Base-by-base conservation (phyloP, 2,113 vertebrate species). In the Pseudorectes ferrugineus region DNA sequence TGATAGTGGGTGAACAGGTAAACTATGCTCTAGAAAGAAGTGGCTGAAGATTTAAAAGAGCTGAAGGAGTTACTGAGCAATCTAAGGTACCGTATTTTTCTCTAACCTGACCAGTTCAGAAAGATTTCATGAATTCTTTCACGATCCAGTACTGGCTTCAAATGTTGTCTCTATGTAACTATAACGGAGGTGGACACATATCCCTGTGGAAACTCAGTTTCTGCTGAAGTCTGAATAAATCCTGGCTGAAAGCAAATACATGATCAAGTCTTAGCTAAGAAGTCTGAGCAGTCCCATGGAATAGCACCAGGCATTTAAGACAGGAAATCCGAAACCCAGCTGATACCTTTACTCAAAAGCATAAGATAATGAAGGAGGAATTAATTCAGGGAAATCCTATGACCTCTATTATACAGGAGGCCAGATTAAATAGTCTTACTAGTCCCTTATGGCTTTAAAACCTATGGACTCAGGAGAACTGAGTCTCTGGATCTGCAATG, bases 181-280 rank as follows among this genome's bases (percentile, higher is more conserved):
- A 3, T 5, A 25, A 62, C 1, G 4, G 15, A 79, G 5, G 58
- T 59, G 20, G 42, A 70, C 19, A 35, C 0, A 0, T 23, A 38
- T 2, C 3, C 9, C 13, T 12, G 11, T 17, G 26, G 11, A 75
- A 90, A 17, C 33, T 36, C 13, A 71, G 18, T 42, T 92, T 85
- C 51, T 73, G 33, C 17, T 66, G 11, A 79, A 76, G 31, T 26
- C 21, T 46, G 6, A n/a, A 45, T 7, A 67, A 29, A 28, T 67
- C 76, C 35, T 33, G 5, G 4, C 43, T 71, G 46, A 92, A 85
- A 88, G 52, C 4, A 79, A 93, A 83, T 23, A 38, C 6, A 9
- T 10, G 10, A 75, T 26, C 28, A 54, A n/a, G 17, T 55, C 28
- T 26, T 38, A 62, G 18, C 21, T 72, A 42, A 55, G 28, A 93